Conservation (phyloP, 23 tunicate genomes). For the Trididemnum nubilum region DNA sequence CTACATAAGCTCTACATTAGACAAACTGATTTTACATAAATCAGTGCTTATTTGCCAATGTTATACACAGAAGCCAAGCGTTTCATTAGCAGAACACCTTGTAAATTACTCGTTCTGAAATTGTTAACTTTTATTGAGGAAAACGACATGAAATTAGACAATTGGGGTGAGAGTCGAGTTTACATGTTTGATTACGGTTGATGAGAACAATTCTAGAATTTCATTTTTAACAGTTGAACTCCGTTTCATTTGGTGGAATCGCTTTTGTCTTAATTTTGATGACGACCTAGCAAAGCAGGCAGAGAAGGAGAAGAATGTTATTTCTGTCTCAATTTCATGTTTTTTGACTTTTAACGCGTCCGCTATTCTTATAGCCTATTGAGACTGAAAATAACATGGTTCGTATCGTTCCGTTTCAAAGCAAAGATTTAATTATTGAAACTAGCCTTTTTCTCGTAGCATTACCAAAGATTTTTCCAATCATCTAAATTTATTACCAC, state of each 20-base stretch:
- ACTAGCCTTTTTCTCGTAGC: too few relatives aligned
- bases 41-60: not conserved
- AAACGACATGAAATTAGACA: conserved; percentile 10
- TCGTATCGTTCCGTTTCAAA: too few relatives aligned
- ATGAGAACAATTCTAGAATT: conserved; percentile 7
- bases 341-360: conserved; percentile 8
- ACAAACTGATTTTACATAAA: conserved; percentile 2
- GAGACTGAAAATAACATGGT: too few relatives aligned
- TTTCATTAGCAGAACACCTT: not conserved
- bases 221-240: conserved; percentile 17
- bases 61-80: not conserved
- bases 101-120: conserved; percentile 7
- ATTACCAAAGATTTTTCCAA: too few relatives aligned
- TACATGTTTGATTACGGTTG: not conserved
- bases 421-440: too few relatives aligned
- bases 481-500: too few relatives aligned
- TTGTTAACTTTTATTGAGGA: conserved; percentile 12
- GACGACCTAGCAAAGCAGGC: not conserved
- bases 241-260: not conserved
- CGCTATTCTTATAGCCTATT: conserved; percentile 3
- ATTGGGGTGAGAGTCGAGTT: not conserved
- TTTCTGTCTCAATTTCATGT: conserved; percentile 27
- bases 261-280: conserved; percentile 17
- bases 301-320: conserved; percentile 8
- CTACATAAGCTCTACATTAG: not conserved